phyloP scores from a whole-genome alignment of 2,888 invertebrate genomes.

The Drosophila merina region DNA sequence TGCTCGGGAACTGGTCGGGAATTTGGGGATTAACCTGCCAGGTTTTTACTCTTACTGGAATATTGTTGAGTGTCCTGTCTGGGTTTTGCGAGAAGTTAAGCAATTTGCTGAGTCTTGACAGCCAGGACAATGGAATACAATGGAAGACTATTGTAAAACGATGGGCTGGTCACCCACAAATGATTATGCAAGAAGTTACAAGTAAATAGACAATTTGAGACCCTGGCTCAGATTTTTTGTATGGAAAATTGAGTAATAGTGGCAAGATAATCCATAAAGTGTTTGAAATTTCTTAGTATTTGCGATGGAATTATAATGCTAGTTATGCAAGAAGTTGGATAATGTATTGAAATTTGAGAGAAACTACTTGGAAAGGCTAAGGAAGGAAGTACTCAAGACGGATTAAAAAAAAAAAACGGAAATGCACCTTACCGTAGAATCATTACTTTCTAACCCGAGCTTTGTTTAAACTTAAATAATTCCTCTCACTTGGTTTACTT shows the following conservation, averaged over 20 bases:
- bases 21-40: conserved; percentile 55
- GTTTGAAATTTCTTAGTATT: conserved; percentile 23
- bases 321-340: conserved; percentile 19
- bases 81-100: conserved; percentile 62
- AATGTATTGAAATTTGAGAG: conserved; percentile 19
- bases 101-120: conserved; percentile 54
- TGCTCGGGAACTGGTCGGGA: conserved; percentile 35
- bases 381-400: conserved; percentile 19
- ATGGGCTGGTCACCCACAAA: conserved; percentile 40
- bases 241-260: conserved; percentile 37
- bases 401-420: conserved; percentile 1
- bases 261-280: conserved; percentile 27
- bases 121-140: conserved; percentile 16
- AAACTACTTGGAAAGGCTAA: conserved; percentile 16
- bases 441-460: too few species aligned
- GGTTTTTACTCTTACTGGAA: conserved; percentile 46
- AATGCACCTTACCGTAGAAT: too few species aligned
- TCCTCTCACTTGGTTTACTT: not conserved
- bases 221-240: not conserved
- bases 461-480: not conserved
- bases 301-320: conserved; percentile 13
- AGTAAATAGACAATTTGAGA: conserved; percentile 42
- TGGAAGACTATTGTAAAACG: conserved; percentile 25
- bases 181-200: conserved; percentile 66
- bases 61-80: conserved; percentile 21